A percentile compares a stretch with the other conserved stretches of the same genome.
These are phyloP conservation scores for Drosophila azteca DNA, from an alignment of 1,140 invertebrate species.

Conservation along the genomic window DNA sequence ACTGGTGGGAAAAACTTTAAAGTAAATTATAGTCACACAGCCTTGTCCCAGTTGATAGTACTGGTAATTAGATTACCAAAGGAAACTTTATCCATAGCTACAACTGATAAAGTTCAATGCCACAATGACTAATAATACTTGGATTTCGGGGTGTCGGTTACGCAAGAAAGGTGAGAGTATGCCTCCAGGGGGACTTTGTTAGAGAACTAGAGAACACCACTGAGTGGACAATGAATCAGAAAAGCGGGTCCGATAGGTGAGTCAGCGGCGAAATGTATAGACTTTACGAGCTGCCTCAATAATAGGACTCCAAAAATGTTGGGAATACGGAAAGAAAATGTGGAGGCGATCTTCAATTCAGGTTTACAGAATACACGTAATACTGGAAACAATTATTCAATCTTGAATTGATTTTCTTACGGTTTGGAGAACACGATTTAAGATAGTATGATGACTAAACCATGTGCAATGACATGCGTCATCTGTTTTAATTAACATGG, in stretches of 20 bases:
- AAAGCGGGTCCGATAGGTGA: slow-evolving; percentile 20
- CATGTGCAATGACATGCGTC: too few relatives aligned
- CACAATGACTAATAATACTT: slow-evolving; percentile 56
- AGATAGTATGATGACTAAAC: too few relatives aligned
- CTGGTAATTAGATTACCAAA: slow-evolving; percentile 44
- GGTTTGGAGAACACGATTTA: background rate
- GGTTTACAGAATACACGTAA: background rate
- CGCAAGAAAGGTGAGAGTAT: slow-evolving; percentile 38
- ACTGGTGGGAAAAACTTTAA: slow-evolving; percentile 8
- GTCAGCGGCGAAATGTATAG: slow-evolving; percentile 13
- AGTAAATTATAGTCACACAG: slow-evolving; percentile 12
- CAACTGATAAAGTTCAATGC: slow-evolving; percentile 23
- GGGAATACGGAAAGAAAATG: too few relatives aligned
- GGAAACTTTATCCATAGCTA: slow-evolving; percentile 34
- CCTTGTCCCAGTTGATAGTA: slow-evolving; percentile 60
- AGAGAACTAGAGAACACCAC: slow-evolving; percentile 35
- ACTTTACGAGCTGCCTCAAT: slow-evolving; percentile 1
- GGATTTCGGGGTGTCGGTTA: slow-evolving; percentile 30
- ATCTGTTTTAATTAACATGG: too few relatives aligned
- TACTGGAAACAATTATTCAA: too few relatives aligned
- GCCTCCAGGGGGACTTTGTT: background rate
- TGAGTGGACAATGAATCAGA: slow-evolving; percentile 48
- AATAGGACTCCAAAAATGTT: too few relatives aligned
- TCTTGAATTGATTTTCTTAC: background rate
- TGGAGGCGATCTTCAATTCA: too few relatives aligned